A percentile compares a stretch with the other conserved stretches of the same genome.
phyloP scores from a whole-genome alignment of 2,113 vertebrate species.

The Pelmatolapia mariae region DNA sequence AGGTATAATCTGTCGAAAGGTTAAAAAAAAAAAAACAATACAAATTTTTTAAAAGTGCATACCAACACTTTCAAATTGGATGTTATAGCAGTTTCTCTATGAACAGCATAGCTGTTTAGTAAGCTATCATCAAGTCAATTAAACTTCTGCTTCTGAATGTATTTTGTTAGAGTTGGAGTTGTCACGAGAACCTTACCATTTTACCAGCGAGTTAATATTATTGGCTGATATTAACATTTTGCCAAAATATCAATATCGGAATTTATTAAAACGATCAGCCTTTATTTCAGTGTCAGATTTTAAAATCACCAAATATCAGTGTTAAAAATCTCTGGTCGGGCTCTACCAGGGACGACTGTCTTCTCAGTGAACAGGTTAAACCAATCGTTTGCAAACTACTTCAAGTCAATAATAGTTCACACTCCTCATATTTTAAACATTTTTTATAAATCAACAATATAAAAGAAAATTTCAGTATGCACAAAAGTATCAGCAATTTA shows the following conservation, averaged over 20 bases:
- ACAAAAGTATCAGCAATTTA: neutral
- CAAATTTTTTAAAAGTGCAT: neutral
- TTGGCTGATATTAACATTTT: neutral
- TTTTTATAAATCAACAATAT: neutral
- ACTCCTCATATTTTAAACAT: rapidly evolving
- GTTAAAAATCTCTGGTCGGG: neutral
- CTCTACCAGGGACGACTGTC: rapidly evolving
- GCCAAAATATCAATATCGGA: rapidly evolving
- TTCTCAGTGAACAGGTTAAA: neutral
- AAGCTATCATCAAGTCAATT: neutral
- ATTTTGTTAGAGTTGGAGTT: neutral
- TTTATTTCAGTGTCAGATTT: neutral
- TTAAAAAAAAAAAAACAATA: neutral
- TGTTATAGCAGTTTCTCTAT: neutral
- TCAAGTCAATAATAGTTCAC: neutral
- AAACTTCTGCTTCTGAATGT: neutral
- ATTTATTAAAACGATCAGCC: neutral
- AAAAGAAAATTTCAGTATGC: neutral
- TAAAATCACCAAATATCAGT: neutral
- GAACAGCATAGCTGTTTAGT: neutral
- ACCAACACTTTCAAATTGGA: rapidly evolving
- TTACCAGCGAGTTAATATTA: neutral
- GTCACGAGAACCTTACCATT: neutral
- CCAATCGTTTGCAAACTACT: neutral
- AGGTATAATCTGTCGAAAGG: neutral